Conservation (phyloP, 2,113 vertebrate species). For the Halichoerus grypus region DNA sequence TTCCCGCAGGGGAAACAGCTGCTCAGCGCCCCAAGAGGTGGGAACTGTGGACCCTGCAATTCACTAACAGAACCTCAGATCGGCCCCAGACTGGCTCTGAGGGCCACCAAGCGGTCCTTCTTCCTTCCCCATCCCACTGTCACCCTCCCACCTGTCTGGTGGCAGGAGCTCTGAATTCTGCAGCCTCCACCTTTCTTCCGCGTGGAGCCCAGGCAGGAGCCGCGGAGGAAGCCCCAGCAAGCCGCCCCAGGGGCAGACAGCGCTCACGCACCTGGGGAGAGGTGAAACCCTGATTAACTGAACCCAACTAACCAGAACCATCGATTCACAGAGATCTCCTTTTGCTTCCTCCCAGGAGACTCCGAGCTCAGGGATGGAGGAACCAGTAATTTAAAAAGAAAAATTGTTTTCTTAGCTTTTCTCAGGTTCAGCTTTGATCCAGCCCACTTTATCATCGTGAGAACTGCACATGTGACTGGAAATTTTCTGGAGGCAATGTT, state of each 20-base stretch:
- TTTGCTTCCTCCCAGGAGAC: background rate
- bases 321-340: background rate
- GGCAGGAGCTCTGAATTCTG: background rate
- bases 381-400: background rate
- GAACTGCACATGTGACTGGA: too few relatives aligned
- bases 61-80: background rate
- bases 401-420: background rate
- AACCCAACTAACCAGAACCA: background rate
- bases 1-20: accelerated
- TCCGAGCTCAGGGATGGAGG: background rate
- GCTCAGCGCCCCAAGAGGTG: background rate
- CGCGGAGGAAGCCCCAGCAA: accelerated
- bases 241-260: accelerated
- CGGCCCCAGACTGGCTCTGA: background rate
- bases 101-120: background rate
- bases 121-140: background rate
- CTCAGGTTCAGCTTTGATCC: background rate
- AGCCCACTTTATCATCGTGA: too few relatives aligned
- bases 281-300: background rate
- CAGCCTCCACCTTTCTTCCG: accelerated
- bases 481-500: background rate
- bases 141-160: accelerated
- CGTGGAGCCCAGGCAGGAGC: accelerated
- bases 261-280: accelerated
- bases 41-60: background rate